These are phyloP conservation scores for Hirtodrosophila trivittata DNA, from an alignment of 2,888 invertebrate species.

Conservation along the genomic window DNA sequence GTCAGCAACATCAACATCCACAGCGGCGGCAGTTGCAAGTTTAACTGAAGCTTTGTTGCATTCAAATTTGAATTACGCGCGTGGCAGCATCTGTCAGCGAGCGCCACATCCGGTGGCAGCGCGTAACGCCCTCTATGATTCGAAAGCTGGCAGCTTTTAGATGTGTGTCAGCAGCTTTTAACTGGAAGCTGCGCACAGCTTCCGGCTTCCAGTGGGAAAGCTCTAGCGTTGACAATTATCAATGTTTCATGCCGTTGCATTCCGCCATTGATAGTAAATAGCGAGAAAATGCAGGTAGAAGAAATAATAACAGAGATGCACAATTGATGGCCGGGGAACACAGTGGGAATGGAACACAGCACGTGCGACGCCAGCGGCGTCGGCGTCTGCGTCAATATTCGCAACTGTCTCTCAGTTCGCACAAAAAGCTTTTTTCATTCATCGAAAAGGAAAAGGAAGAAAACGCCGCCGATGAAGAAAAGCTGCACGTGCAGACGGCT, in stretches of 20 bases:
- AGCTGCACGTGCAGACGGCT: too few relatives aligned
- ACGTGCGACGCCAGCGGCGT: constrained; percentile 37
- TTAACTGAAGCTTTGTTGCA: constrained; percentile 13
- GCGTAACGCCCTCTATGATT: constrained; percentile 43
- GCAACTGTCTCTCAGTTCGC: constrained; percentile 47
- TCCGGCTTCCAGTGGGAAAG: constrained; percentile 53
- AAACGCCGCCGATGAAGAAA: too few relatives aligned
- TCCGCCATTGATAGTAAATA: constrained; percentile 17
- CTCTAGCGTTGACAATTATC: constrained; percentile 38
- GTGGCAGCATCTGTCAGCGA: constrained; percentile 15
- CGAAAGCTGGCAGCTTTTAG: background rate
- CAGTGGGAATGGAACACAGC: constrained; percentile 36
- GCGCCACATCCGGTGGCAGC: constrained; percentile 30
- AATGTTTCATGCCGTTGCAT: constrained; percentile 31
- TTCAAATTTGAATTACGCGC: constrained; percentile 19
- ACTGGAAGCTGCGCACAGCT: constrained; percentile 68
- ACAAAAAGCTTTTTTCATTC: constrained; percentile 55
- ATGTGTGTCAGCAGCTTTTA: constrained; percentile 20
- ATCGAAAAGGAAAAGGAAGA: constrained; percentile 39
- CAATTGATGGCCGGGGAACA: too few relatives aligned
- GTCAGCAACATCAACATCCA: background rate
- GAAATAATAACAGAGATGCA: constrained; percentile 43
- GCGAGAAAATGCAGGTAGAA: background rate
- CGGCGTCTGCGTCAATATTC: constrained; percentile 52
- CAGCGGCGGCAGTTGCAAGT: background rate